Evolutionary conservation across 2,113 vertebrate species (phyloP).

Genomic region (Thryonomys swinderianus): DNA sequence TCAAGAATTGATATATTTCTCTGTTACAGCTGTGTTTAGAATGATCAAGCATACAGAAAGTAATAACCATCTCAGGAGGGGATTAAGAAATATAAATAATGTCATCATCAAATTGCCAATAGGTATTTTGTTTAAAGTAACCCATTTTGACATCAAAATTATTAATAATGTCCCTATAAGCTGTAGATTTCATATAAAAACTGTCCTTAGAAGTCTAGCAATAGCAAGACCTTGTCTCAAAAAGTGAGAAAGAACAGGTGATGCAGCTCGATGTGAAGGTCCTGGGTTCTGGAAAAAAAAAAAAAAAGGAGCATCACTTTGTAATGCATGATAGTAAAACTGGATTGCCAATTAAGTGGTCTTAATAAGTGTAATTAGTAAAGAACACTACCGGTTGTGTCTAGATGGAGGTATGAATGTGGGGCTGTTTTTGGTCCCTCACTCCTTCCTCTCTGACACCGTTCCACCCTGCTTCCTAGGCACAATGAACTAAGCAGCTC

Average conservation of each 20-base stretch:
- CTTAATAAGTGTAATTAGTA: not conserved
- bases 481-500: not conserved
- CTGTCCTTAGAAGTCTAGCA: not conserved
- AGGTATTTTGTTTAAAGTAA: not conserved
- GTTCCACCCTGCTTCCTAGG: not conserved
- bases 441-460: not conserved
- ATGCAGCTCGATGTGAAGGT: not conserved
- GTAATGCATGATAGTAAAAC: not conserved
- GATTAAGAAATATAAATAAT: conserved; percentile 29
- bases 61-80: not conserved
- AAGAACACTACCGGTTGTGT: not conserved
- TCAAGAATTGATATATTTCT: not conserved
- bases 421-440: not conserved
- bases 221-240: not conserved
- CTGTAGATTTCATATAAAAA: not conserved
- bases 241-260: not conserved
- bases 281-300: not conserved
- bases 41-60: not conserved
- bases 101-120: not conserved
- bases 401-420: not conserved
- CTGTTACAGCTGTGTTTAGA: not conserved
- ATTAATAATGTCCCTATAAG: not conserved
- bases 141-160: not conserved
- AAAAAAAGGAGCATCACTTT: not conserved
- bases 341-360: not conserved